Base-by-base conservation (phyloP, 2,888 invertebrate genomes). In the Fissipunctia ypsillon region DNA sequence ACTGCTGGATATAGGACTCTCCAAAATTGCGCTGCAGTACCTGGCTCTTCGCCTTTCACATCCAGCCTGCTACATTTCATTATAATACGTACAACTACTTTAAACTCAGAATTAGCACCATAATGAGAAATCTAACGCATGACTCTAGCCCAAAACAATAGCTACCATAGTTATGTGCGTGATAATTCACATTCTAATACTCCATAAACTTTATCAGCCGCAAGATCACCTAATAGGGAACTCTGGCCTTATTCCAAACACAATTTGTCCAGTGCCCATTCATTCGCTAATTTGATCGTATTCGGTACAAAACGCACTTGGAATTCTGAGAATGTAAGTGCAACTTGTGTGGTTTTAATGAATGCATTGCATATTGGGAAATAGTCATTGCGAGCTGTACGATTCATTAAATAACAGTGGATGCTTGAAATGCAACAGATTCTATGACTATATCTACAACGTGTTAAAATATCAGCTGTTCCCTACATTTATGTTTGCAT, bases 211-310 rank as follows among this genome's bases (percentile, higher is more conserved):
- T 35, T 79, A 84, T 75, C 72, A 78, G 68, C 25, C 28, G 67
- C 60, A 59, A 64, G 65, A 80, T 67, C 65, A 69, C 87, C 85
- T 71, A 66, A 84, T 78, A 82, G 48, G 85, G 72, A 73, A 69
- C 43, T n/a, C 50, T 65, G 56, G 50, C 75, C 77, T 75, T 85
- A 87, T 75, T 82, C 25, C 60, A 48, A 75, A 78, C 71, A 78
- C 75, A 83, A 87, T 87, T 83, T 83, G 80, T 85, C 87, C 52
- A 80, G 43, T 31, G 35, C 43, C 76, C 64, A 84, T 84, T 84
- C 70, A 78, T 63, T 74, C 52, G 77, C 77, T 84, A 84, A 84
- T 85, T 81, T 85, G 74, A 67, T 60, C 72, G 74, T 69, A 80
- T 73, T 82, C 56, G 73, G 52, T 73, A 50, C 14, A 59, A 79